Evolutionary conservation across 2,888 invertebrate genomes (phyloP).

Genomic region (Formica aserva): DNA sequence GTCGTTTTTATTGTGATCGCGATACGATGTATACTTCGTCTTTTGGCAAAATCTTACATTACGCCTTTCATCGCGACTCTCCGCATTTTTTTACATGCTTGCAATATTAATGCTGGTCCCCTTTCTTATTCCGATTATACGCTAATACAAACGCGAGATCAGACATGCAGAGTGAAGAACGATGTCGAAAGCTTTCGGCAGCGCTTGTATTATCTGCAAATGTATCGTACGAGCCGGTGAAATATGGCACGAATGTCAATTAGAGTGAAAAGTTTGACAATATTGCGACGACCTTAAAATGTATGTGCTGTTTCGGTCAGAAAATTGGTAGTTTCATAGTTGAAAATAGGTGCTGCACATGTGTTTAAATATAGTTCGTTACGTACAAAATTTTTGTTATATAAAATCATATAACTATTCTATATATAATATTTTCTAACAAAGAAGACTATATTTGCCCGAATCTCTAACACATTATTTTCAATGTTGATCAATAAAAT

Average conservation of each 20-base stretch:
- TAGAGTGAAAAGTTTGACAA: neutral
- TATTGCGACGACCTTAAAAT: slow-evolving; percentile 15
- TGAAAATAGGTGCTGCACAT: neutral
- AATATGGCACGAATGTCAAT: slow-evolving; percentile 58
- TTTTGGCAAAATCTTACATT: slow-evolving; percentile 1
- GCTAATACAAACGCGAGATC: slow-evolving; percentile 58
- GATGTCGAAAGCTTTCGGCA: slow-evolving; percentile 60
- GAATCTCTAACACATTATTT: neutral
- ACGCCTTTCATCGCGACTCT: neutral
- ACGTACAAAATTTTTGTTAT: neutral
- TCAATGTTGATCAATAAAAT: neutral
- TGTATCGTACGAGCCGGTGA: neutral
- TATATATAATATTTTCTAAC: neutral
- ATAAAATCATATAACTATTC: neutral
- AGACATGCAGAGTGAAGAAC: slow-evolving; percentile 70
- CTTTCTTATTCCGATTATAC: slow-evolving; percentile 41
- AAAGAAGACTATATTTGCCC: neutral
- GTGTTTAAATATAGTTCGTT: neutral
- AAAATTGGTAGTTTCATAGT: neutral
- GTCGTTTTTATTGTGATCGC: neutral
- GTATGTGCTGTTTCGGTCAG: neutral
- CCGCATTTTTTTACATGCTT: neutral
- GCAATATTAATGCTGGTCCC: neutral
- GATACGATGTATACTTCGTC: slow-evolving; percentile 22
- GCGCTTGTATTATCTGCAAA: slow-evolving; percentile 1